phyloP scores from a whole-genome alignment of 2,113 vertebrate species.

The Prionailurus viverrinus region DNA sequence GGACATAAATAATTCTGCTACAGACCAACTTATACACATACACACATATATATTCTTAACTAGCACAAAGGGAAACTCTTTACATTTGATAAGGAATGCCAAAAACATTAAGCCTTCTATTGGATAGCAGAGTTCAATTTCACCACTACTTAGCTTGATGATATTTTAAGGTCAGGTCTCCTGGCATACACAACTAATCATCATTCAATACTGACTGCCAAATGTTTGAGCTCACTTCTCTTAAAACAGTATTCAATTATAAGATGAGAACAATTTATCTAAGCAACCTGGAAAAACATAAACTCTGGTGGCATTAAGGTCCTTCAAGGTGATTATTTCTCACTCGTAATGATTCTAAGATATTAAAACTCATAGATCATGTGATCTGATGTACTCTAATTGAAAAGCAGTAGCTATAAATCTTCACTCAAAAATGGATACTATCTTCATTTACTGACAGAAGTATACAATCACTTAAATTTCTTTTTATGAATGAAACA shows the following conservation, averaged over 20 bases:
- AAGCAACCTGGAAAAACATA: neutral
- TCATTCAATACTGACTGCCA: slow-evolving; percentile 11
- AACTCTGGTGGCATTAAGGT: neutral
- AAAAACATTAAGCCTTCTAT: neutral
- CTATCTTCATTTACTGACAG: neutral
- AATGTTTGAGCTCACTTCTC: neutral
- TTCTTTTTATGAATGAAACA: neutral
- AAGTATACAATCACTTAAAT: neutral
- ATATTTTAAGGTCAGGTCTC: slow-evolving; percentile 16
- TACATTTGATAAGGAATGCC: neutral
- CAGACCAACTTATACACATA: neutral
- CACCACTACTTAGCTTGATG: slow-evolving; percentile 19
- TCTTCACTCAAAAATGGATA: neutral
- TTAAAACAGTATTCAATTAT: slow-evolving; percentile 47
- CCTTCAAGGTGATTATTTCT: neutral
- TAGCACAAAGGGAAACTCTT: neutral
- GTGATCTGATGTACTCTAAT: neutral
- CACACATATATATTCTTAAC: neutral
- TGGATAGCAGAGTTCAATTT: neutral
- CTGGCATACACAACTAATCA: slow-evolving; percentile 26
- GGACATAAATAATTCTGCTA: neutral
- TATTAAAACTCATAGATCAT: neutral
- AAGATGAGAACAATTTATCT: slow-evolving; percentile 53
- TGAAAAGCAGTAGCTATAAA: neutral
- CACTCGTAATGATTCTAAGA: neutral